Evolutionary conservation across 2,888 invertebrate species (phyloP), one percentile per base, ranked within the genome.

Genomic region (Stegana nigrithorax): DNA sequence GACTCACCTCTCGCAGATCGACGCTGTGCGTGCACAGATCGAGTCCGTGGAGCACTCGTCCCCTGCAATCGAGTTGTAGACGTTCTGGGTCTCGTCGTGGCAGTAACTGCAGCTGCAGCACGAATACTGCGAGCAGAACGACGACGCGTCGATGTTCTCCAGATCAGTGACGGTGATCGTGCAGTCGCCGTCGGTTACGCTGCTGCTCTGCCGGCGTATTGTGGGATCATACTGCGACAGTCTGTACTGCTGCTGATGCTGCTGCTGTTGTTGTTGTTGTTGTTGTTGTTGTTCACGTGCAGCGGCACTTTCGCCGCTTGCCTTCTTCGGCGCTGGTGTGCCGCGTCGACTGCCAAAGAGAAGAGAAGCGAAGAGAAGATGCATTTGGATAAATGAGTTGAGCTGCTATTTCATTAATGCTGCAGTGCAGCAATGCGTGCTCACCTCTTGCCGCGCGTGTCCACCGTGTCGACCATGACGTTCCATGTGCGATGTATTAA

Each of bases 401-500:
- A 69, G 12, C 74, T 72, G 62, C 67, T 73, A 56, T 27, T n/a
- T n/a, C 23, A 36, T 21, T 56, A 19, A 51, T 42, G 17, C 50
- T 51, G 39, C 17, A 21, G 6, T 50, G 12, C 53, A 53, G n/a
- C n/a, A n/a, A n/a, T n/a, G 36, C 29, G 2, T 59, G 61, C 87
- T 87, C 86, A 72, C 89, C 87, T 82, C 86, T 89, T 83, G 65
- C 81, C 78, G 87, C 80, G 88, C 0, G 87, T 84, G 77, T 90
- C 89, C 62, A 89, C 87, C 70, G 89, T 88, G 65, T 90, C 90
- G 50, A 90, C 87, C 2, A 91, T 88, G 12, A 91, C 88, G 75
- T 89, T 90, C 91, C 91, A 91, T 12, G 91, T 91, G 68, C 91
- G 89, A 73, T 91, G 90, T 73, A 91, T 90, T 63, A 91, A 86